phyloP scores from a whole-genome alignment of 92 coral and sea anemone genomes.

The Parazoanthus atlanticus region DNA sequence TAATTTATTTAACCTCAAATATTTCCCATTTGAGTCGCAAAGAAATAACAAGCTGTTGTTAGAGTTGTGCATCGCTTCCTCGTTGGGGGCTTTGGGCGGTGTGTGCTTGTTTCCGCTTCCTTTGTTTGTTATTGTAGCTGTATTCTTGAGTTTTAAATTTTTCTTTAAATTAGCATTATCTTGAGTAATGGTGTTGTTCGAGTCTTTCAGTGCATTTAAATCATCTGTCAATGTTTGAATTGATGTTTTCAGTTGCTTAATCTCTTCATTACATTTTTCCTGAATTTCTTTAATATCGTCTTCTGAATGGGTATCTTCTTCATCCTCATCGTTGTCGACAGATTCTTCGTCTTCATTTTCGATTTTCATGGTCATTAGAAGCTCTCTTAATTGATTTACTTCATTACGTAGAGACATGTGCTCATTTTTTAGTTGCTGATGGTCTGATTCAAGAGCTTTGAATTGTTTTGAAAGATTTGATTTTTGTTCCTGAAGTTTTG shows the following conservation, averaged over 20 bases:
- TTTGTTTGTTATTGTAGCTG: not conserved
- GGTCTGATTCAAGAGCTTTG: conserved; percentile 16
- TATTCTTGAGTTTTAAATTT: not conserved
- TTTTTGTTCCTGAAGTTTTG: conserved; percentile 28
- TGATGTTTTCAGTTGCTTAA: conserved; percentile 1
- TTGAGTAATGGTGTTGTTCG: conserved; percentile 12
- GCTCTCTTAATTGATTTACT: not conserved
- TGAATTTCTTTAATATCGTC: not conserved
- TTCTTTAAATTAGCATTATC: not conserved
- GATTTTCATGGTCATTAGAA: not conserved
- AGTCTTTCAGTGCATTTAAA: conserved; percentile 11
- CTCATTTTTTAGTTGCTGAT: not conserved
- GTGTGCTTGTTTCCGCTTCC: not conserved
- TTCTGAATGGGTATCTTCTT: not conserved
- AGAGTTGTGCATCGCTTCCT: no score
- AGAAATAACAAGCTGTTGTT: no score
- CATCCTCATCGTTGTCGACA: not conserved
- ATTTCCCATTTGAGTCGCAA: no score
- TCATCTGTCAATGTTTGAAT: not conserved
- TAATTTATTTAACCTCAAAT: not conserved
- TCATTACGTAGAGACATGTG: no score
- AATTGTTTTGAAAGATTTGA: conserved; percentile 18
- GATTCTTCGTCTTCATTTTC: not conserved
- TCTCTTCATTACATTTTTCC: not conserved
- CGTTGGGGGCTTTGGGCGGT: not conserved